Percentiles rank a stretch among this genome's conserved stretches.
These are phyloP conservation scores for Acronicta leporina DNA, from an alignment of 2,888 invertebrate species.

Conservation along the genomic window DNA sequence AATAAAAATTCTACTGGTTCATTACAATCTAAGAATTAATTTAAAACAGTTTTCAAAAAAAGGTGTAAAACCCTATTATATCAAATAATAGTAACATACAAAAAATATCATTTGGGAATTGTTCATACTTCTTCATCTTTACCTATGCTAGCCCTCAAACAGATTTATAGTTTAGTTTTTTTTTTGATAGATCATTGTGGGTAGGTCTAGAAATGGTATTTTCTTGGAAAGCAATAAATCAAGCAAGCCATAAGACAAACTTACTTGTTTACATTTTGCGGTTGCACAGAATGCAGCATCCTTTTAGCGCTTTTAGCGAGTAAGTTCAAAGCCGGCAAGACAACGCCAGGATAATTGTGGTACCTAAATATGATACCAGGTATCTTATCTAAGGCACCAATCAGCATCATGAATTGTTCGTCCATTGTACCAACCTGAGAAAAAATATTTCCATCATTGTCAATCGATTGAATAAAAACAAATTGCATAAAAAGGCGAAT, in stretches of 20 bases:
- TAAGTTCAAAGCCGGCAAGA: constrained; percentile 91
- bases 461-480: not conserved
- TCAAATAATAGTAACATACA: too few relatives aligned
- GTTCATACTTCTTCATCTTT: too few relatives aligned
- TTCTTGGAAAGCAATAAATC: too few relatives aligned
- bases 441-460: constrained; percentile 30
- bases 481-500: not conserved
- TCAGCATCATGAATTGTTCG: constrained; percentile 87
- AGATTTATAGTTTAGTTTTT: too few relatives aligned
- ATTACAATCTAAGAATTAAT: too few relatives aligned
- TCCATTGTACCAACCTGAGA: constrained; percentile 82
- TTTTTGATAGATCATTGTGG: too few relatives aligned
- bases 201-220: too few relatives aligned
- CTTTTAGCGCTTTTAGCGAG: constrained; percentile 92
- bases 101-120: too few relatives aligned
- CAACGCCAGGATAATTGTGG: constrained; percentile 94
- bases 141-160: too few relatives aligned
- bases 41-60: too few relatives aligned
- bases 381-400: constrained; percentile 91
- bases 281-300: constrained; percentile 90
- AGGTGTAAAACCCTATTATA: too few relatives aligned
- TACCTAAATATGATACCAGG: constrained; percentile 92
- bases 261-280: constrained; percentile 89
- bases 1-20: too few relatives aligned
- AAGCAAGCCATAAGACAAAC: not conserved